Evolutionary conservation across 2,797 vertebrate genomes (phyloP), one percentile per base, ranked within the genome.

Genomic region (Sebastes nivosus): DNA sequence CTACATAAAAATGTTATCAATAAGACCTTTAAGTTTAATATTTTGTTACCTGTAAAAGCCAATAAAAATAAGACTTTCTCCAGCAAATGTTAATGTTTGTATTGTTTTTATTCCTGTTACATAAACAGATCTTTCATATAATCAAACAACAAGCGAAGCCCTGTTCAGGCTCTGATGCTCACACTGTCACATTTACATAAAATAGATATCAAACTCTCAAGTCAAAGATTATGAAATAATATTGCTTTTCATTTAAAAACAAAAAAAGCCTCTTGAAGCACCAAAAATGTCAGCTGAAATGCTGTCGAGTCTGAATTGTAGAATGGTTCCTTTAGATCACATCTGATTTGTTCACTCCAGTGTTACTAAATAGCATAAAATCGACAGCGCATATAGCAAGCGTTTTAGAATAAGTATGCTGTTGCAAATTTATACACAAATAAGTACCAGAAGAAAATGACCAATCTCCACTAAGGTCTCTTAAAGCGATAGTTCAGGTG

Each of bases 211-310:
- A 34, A 42, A 71, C 25, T 24, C 8, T 27, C 22, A 57, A 29
- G 2, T 63, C 12, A 57, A 25, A 63, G 5, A 58, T 16, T 11
- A 4, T 10, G 4, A 83, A 61, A 77, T 60, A 4, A 73, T 1
- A 69, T 67, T 8, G 46, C 12, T 32, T 14, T 66, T 50, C 42
- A 72, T 18, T 60, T 63, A 22, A 34, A 34, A 60, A 60, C 42
- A 52, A 22, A 24, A 57, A 75, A 60, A 75, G 5, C 3, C 0
- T 50, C 18, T 2, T 6, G 0, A 82, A 88, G 86, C 90, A 90
- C 86, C 82, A 82, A 67, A 24, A 54, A 30, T 30, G 1, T 68
- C 55, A 2, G 12, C 42, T 0, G 20, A 61, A 27, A 67, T 2
- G 1, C 34, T 58, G 38, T n/a, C 1, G 1, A 63, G 14, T 55